Evolutionary conservation across 2,888 invertebrate genomes (phyloP).

Genomic region (Phengaris arion): DNA sequence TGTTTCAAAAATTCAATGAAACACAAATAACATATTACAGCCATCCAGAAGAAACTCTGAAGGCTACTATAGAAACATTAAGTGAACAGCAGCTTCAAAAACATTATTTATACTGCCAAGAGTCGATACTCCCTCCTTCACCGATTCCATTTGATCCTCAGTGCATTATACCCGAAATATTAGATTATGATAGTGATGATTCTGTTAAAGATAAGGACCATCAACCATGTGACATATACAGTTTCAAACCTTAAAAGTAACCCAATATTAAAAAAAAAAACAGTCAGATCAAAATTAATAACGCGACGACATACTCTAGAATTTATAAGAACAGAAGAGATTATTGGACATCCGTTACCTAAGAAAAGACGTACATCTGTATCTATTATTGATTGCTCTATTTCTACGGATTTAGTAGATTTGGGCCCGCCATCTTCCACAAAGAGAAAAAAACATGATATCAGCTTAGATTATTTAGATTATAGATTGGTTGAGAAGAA

Average conservation of each 20-base stretch:
- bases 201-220: conserved; percentile 20
- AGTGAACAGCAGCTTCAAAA: conserved; percentile 5
- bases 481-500: no score
- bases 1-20: conserved; percentile 16
- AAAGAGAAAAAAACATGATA: no score
- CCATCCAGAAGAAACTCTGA: conserved; percentile 20
- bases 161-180: conserved; percentile 17
- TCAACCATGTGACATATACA: background rate
- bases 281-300: background rate
- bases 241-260: background rate
- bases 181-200: conserved; percentile 18
- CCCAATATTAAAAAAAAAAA: conserved; percentile 16
- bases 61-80: no score
- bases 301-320: conserved; percentile 18
- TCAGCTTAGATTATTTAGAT: no score
- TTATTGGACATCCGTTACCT: no score
- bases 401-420: no score
- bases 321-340: conserved; percentile 21
- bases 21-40: no score
- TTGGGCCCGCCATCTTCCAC: no score
- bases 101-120: conserved; percentile 16
- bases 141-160: conserved; percentile 4
- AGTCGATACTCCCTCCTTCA: conserved; percentile 16
- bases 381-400: no score
- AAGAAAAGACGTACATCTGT: no score